Evolutionary conservation across 2,113 vertebrate genomes (phyloP).

Genomic region (Lichenostomus cassidix): DNA sequence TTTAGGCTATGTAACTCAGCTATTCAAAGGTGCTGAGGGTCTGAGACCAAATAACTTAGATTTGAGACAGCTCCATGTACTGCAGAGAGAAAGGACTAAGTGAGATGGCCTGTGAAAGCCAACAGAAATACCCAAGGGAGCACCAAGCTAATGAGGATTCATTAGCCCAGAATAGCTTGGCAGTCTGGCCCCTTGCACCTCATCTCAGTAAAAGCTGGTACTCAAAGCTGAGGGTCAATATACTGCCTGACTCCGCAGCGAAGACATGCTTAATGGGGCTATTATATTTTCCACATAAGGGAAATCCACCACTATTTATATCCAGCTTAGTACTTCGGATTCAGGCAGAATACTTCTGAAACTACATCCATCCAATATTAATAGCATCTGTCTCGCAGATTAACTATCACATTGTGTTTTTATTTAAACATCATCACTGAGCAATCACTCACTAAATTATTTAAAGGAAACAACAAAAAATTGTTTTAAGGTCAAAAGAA

Average conservation of each 20-base stretch:
- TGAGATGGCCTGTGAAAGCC: neutral
- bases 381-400: constrained; percentile 62
- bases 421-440: constrained; percentile 67
- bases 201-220: neutral
- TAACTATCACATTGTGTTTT: constrained; percentile 68
- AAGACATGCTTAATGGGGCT: constrained; percentile 38
- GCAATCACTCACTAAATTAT: constrained; percentile 62
- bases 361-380: constrained; percentile 56
- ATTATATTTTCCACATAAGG: constrained; percentile 54
- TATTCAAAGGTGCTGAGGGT: neutral
- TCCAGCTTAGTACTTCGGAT: constrained; percentile 17
- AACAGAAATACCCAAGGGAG: neutral
- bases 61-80: neutral
- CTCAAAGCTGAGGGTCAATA: neutral
- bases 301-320: constrained; percentile 39
- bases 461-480: constrained; percentile 63
- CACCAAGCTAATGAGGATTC: neutral
- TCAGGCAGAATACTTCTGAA: constrained; percentile 51
- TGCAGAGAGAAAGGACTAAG: neutral
- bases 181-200: neutral
- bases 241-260: neutral
- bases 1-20: neutral
- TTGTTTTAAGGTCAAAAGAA: constrained; percentile 56
- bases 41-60: neutral
- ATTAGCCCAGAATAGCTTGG: neutral